Percentiles rank a stretch among this genome's conserved stretches.
Conservation (phyloP, 1,140 invertebrate genomes). For the Manduca sexta region DNA sequence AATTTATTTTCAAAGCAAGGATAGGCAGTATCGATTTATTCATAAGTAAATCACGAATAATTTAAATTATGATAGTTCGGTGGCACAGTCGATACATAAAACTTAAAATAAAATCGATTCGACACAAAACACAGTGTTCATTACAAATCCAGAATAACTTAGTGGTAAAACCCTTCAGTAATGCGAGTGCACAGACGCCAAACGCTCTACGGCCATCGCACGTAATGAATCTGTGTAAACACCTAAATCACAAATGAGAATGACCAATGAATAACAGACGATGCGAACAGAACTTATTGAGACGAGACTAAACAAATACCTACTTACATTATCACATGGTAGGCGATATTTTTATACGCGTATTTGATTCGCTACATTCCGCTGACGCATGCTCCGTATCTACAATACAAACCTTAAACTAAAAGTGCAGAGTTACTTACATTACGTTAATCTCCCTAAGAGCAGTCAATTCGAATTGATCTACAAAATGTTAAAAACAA, state of each 20-base stretch:
- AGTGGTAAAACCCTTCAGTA: too few relatives aligned
- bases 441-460: constrained; percentile 61
- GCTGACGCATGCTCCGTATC: background rate
- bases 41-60: too few relatives aligned
- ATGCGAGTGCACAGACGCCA: background rate
- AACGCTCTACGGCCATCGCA: background rate
- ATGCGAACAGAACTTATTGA: background rate
- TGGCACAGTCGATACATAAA: too few relatives aligned
- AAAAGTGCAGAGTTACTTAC: constrained; percentile 58
- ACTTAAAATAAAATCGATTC: too few relatives aligned
- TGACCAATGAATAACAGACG: constrained; percentile 2
- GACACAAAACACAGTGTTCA: too few relatives aligned
- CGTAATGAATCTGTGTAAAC: background rate
- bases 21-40: too few relatives aligned
- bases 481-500: constrained; percentile 57
- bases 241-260: background rate
- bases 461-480: constrained; percentile 64
- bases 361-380: constrained; percentile 5
- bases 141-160: too few relatives aligned
- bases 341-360: constrained; percentile 1
- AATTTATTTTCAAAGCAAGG: too few relatives aligned
- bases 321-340: constrained; percentile 8
- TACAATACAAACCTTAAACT: constrained; percentile 13
- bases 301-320: background rate
- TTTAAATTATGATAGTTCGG: too few relatives aligned